Base-by-base conservation (phyloP, 2,888 invertebrate genomes). In the Chymomyza fuscimana region DNA sequence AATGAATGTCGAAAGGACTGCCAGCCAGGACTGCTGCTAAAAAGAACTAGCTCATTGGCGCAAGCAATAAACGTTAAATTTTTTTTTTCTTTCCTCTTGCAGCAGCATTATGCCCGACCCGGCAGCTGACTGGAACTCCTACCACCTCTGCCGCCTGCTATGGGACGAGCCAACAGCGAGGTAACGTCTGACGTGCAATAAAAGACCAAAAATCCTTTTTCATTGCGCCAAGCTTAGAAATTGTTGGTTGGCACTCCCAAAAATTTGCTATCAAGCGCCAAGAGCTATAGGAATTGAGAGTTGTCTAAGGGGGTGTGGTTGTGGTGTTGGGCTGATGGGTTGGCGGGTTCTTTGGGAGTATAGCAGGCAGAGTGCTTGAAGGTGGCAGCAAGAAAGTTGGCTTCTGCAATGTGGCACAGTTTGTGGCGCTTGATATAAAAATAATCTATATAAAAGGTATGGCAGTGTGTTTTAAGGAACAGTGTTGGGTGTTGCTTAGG, bases 41-140 rank as follows among this genome's bases (percentile, higher is more conserved):
- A 78, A 66, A 79, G 84, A 76, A 74, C 82, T 77, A 81, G 79
- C 86, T 88, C 87, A 86, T 88, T 88, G 84, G 88, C 84, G 85
- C 87, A 80, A 81, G 89, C 84, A 87, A 89, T 89, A 81, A 87
- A 88, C 87, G 84, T 89, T 82, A 86, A 84, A 86, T 89, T 88
- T 83, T 84, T 85, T 69, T 76, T 9, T 58, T 58, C 15, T 7
- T 29, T 25, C 19, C 25, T 25, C 58, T 29, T 87, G 73, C 81
- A 79, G 79, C 86, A 86, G 83, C 77, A 84, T 89, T 81, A 89
- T 79, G 78, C 82, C 74, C 86, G 77, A 72, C 3, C 60, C 7
- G 5, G 36, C 72, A 72, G 58, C 22, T 19, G 25, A 58, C 29
- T 54, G 54, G 54, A 5, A 54, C 16, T 19, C 6, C 54, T 0